phyloP scores from a whole-genome alignment of 2,888 invertebrate genomes.

The Heliconius cydno region DNA sequence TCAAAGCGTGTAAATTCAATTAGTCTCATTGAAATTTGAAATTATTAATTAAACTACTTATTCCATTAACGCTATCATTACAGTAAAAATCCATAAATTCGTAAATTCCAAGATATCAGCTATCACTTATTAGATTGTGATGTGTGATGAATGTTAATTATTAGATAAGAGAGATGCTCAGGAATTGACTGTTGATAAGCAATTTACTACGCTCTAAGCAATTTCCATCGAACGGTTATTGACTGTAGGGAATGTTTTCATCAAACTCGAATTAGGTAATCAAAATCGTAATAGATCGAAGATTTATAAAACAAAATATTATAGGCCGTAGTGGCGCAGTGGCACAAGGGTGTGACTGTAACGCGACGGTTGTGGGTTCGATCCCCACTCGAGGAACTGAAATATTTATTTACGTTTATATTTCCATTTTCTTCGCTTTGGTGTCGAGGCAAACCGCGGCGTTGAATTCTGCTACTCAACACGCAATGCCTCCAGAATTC shows the following conservation, averaged over 20 bases:
- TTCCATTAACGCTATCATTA: not conserved
- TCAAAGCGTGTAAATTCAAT: not conserved
- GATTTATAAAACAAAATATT: not conserved
- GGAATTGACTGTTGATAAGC: slow-evolving; percentile 12
- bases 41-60: not conserved
- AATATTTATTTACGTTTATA: too few species aligned
- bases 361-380: too few species aligned
- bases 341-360: too few species aligned
- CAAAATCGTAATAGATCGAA: too few species aligned
- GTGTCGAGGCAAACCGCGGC: too few species aligned
- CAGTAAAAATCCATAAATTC: slow-evolving; percentile 4
- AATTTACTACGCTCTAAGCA: slow-evolving; percentile 29
- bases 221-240: slow-evolving; percentile 29
- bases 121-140: slow-evolving; percentile 16
- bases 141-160: slow-evolving; percentile 26
- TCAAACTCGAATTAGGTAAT: not conserved
- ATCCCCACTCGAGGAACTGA: too few species aligned
- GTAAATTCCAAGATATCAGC: slow-evolving; percentile 22
- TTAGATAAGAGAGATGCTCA: not conserved
- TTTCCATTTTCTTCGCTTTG: too few species aligned
- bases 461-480: too few species aligned
- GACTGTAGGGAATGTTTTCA: slow-evolving; percentile 15
- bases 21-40: not conserved
- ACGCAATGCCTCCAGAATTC: too few species aligned
- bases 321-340: too few species aligned